Evolutionary conservation across 2,113 vertebrate species (phyloP).

Genomic region (Lophius piscatorius): DNA sequence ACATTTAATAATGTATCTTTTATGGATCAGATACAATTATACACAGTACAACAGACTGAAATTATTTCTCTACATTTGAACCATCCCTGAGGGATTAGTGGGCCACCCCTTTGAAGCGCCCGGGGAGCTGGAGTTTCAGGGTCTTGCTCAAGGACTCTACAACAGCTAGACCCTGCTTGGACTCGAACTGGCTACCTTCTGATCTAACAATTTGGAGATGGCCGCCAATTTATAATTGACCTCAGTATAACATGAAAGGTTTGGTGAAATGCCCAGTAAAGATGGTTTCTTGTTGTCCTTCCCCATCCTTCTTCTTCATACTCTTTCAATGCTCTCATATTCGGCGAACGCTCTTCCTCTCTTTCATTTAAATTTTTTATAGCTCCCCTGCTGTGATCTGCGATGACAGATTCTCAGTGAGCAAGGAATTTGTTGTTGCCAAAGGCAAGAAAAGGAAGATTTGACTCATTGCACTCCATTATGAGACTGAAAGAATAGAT

Average conservation of each 20-base stretch:
- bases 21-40: no score
- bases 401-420: constrained; percentile 41
- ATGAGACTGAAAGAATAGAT: constrained; percentile 7
- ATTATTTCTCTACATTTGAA: no score
- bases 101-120: no score
- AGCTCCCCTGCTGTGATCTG: constrained; percentile 15
- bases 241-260: neutral
- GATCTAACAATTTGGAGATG: neutral
- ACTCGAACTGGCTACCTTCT: no score
- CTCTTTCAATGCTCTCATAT: constrained; percentile 20
- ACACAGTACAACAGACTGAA: no score
- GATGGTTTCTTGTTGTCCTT: neutral
- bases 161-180: no score
- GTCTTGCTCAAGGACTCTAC: no score
- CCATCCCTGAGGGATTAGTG: no score
- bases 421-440: constrained; percentile 44
- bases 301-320: neutral
- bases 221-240: neutral
- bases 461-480: constrained; percentile 17
- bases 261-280: neutral
- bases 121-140: no score
- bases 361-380: constrained; percentile 53
- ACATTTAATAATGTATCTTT: no score
- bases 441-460: constrained; percentile 26
- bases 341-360: constrained; percentile 18